A percentile compares a stretch with the other conserved stretches of the same genome.
These are phyloP conservation scores for Amia ocellicauda DNA, from an alignment of 2,113 vertebrate genomes.

Conservation along the genomic window DNA sequence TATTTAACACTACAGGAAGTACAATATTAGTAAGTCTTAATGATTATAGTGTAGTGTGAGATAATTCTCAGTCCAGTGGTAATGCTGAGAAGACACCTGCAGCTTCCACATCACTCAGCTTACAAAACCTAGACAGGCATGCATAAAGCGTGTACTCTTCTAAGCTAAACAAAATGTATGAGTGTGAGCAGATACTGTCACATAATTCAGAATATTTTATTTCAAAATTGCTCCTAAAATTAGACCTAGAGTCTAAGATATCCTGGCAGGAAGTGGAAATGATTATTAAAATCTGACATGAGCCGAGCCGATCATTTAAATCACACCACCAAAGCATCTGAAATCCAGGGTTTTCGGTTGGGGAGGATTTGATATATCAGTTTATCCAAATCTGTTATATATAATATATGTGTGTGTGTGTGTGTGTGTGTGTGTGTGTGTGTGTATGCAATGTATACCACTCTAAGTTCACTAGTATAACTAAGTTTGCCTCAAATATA, in stretches of 20 bases:
- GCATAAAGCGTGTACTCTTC: background rate
- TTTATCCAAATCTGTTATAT: constrained; percentile 2
- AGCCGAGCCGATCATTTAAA: too few species aligned
- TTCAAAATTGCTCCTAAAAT: constrained; percentile 8
- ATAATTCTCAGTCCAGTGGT: constrained; percentile 29
- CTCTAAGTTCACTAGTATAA: background rate
- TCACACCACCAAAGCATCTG: too few species aligned
- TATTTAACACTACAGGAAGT: constrained; percentile 34
- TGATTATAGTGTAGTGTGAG: constrained; percentile 20
- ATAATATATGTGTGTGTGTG: background rate
- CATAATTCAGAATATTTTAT: constrained; percentile 7
- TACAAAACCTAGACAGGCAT: constrained; percentile 18
- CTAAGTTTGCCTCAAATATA: background rate
- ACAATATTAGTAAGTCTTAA: constrained; percentile 32
- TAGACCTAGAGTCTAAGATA: background rate
- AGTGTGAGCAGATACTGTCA: constrained; percentile 10
- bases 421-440: constrained; percentile 14
- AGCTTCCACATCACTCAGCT: constrained; percentile 29
- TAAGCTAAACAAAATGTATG: background rate
- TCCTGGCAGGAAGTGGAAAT: background rate
- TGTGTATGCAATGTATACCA: background rate
- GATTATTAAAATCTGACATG: background rate
- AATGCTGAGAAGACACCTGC: constrained; percentile 28
- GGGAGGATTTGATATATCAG: too few species aligned
- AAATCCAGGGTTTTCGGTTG: too few species aligned